Base-by-base conservation (phyloP, 2,797 vertebrate genomes). In the Anguilla marmorata region DNA sequence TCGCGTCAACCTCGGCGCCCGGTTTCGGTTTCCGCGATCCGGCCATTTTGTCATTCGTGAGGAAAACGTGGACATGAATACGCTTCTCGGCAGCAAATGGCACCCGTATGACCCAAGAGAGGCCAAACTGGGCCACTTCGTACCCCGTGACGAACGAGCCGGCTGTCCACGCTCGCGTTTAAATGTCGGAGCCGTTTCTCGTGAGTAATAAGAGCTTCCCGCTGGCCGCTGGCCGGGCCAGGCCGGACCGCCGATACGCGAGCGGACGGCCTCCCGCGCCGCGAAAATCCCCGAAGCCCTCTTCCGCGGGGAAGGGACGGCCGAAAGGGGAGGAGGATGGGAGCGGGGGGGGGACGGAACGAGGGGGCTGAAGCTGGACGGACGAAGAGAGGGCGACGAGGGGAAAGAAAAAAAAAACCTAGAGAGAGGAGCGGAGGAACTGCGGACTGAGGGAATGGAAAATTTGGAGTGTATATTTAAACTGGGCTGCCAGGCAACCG, bases 381-480 rank as follows among this genome's bases (percentile, higher is more conserved):
- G 87, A 86, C 27, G 85, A 88, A 89, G 74, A 72, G 88, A 86
- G 63, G 27, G 63, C 12, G 56, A 19, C 27, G 41, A 74, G 86
- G 76, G 72, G 79, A 76, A 30, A 60, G 37, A 3, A 58, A 9
- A 56, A 69, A 80, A 76, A 48, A 16, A 37, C 45, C 83, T 19
- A 72, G 80, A 83, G 85, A 50, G 82, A 85, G 37, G 24, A 69
- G 63, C 63, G 85, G 74, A 89, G 80, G 86, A 92, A 90, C 91
- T 93, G 93, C 95, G 95, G 94, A 96, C 93, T 90, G 91, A 94
- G 92, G 93, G 91, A 94, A 95, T 90, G 95, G 96, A 97, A 96
- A 96, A 93, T 96, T 94, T 94, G 91, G 91, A 94, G 93, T 94
- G 94, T 89, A 96, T 97, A 96, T 96, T 97, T 97, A 96, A 96